These are phyloP conservation scores for Hylomyscus alleni DNA, from an alignment of 2,797 vertebrate species.

Conservation along the genomic window DNA sequence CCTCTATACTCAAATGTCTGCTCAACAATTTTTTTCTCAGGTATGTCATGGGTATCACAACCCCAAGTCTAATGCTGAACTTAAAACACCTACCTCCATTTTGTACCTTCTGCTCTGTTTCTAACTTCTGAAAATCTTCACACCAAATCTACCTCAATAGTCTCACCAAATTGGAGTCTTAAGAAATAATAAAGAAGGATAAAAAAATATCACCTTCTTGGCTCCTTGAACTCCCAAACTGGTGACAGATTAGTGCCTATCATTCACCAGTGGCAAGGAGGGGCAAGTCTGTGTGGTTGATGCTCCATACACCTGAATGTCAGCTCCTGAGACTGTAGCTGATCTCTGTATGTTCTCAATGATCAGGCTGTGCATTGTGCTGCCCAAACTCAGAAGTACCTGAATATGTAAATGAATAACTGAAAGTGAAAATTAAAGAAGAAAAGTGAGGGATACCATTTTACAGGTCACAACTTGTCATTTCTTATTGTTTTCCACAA, in stretches of 20 bases:
- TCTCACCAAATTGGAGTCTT: not conserved
- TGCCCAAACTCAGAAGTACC: not conserved
- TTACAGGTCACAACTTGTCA: not conserved
- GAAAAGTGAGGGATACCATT: not conserved
- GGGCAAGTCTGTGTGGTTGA: not conserved
- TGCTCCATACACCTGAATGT: not conserved
- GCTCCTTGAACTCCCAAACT: constrained; percentile 18
- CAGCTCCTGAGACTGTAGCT: not conserved
- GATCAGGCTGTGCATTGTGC: not conserved
- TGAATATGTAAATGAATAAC: not conserved
- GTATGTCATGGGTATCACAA: not conserved
- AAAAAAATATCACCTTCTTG: not conserved
- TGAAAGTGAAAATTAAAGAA: not conserved
- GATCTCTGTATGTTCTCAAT: not conserved
- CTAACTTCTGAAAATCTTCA: not conserved
- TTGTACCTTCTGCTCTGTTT: not conserved
- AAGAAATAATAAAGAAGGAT: not conserved
- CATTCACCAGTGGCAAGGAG: not conserved
- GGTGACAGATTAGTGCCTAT: not conserved
- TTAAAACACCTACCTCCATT: not conserved
- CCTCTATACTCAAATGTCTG: constrained; percentile 9
- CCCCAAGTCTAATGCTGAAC: not conserved
- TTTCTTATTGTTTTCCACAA: constrained; percentile 9
- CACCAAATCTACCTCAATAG: not conserved
- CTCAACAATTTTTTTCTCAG: constrained; percentile 7